Conservation (phyloP, 2,113 vertebrate genomes). For the Apodemus speciosus region DNA sequence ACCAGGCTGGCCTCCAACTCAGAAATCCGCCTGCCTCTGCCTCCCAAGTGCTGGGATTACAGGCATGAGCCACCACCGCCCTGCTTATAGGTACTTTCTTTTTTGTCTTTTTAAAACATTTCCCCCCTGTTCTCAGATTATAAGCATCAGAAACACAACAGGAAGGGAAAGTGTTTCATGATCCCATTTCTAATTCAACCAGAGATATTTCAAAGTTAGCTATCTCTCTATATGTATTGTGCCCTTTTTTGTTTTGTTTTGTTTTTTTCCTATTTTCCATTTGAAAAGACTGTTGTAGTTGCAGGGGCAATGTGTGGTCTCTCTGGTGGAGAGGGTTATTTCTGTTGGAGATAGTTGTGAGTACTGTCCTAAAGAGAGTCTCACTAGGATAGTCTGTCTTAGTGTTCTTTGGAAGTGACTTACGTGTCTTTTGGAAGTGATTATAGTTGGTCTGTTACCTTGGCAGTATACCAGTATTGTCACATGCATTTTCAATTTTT, state of each 20-base stretch:
- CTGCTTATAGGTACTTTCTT: not conserved
- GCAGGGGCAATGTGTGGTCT: not conserved
- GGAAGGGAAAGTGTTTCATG: not conserved
- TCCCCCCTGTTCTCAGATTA: not conserved
- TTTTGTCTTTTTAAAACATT: not conserved
- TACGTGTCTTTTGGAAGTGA: not conserved
- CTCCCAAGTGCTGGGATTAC: too few relatives aligned
- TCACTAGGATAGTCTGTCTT: not conserved
- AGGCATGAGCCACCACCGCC: too few relatives aligned
- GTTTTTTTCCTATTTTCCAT: not conserved
- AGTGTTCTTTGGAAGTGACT: not conserved
- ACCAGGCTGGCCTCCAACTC: too few relatives aligned
- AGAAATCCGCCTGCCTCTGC: too few relatives aligned
- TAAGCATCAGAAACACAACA: not conserved
- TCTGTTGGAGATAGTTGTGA: not conserved
- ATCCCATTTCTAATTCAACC: not conserved
- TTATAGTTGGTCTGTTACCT: not conserved
- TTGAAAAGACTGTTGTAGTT: not conserved
- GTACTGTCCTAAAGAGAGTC: not conserved
- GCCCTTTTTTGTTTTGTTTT: not conserved
- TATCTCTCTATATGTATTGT: not conserved
- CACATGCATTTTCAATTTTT: not conserved
- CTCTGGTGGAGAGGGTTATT: not conserved
- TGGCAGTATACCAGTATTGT: not conserved
- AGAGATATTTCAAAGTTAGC: not conserved